Percentiles rank a stretch among this genome's conserved stretches.
phyloP scores from a whole-genome alignment of 2,888 invertebrate genomes.

The Hirudinaria manillensis region DNA sequence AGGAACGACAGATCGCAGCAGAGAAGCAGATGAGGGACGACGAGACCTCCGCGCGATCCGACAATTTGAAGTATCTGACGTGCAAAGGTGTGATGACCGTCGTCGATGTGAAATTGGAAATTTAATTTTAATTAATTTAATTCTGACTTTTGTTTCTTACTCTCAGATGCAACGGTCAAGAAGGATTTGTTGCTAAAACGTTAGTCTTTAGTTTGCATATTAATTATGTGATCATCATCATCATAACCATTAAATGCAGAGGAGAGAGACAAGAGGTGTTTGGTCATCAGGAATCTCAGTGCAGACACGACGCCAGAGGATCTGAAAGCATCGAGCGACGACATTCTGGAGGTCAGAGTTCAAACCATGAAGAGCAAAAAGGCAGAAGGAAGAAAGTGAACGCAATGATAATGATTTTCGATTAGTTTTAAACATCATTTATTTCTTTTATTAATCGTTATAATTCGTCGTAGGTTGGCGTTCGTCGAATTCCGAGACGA shows the following conservation, averaged over 20 bases:
- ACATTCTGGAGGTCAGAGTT: not conserved
- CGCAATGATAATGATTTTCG: not conserved
- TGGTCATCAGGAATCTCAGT: not conserved
- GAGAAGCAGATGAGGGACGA: too few relatives aligned
- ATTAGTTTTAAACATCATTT: not conserved
- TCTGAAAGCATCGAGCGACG: not conserved
- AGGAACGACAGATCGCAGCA: too few relatives aligned
- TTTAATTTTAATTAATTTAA: too few relatives aligned
- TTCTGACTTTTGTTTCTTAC: too few relatives aligned
- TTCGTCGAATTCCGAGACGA: not conserved
- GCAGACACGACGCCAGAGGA: not conserved
- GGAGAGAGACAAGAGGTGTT: slow-evolving; percentile 1
- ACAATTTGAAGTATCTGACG: too few relatives aligned
- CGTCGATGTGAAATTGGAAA: too few relatives aligned
- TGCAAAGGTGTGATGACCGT: too few relatives aligned
- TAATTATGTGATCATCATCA: too few relatives aligned
- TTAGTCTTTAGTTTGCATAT: too few relatives aligned
- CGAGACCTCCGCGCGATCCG: too few relatives aligned
- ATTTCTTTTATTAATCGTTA: not conserved
- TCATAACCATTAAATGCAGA: not conserved
- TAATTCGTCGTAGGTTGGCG: not conserved
- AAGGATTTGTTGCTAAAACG: too few relatives aligned
- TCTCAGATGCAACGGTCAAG: too few relatives aligned
- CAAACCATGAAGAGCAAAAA: not conserved
- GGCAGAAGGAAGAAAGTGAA: slow-evolving; percentile 1